These are phyloP conservation scores for Brachionus sp. DNA, from an alignment of 1,140 invertebrate species.

Conservation along the genomic window DNA sequence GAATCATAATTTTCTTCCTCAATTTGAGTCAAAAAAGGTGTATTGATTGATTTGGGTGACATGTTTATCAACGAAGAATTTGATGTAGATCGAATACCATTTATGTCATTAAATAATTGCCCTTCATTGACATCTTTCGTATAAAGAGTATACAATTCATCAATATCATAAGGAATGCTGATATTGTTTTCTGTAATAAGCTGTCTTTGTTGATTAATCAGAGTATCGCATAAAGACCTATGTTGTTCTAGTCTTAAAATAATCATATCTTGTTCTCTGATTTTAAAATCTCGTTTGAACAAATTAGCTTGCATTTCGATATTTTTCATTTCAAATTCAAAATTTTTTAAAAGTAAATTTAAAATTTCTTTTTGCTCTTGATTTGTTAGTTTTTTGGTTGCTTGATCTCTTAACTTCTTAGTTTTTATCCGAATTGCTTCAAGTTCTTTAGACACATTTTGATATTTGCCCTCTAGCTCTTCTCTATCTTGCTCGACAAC, in stretches of 20 bases:
- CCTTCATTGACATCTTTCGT: constrained; percentile 64
- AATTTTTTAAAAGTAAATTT: constrained; percentile 74
- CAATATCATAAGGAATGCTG: constrained; percentile 71
- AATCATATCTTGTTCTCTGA: constrained; percentile 75
- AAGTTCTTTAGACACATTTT: neutral
- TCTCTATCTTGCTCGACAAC: constrained; percentile 23
- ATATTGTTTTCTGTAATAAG: constrained; percentile 72
- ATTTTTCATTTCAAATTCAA: constrained; percentile 85
- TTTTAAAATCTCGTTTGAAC: constrained; percentile 76
- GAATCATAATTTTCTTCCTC: constrained; percentile 23
- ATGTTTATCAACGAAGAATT: constrained; percentile 11
- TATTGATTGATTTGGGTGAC: constrained; percentile 3
- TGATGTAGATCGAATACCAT: constrained; percentile 26
- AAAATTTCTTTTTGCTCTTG: constrained; percentile 81
- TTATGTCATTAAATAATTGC: constrained; percentile 40
- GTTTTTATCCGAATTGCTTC: neutral
- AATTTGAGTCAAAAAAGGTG: constrained; percentile 43
- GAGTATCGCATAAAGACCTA: constrained; percentile 79
- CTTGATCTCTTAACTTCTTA: constrained; percentile 53
- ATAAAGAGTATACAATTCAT: constrained; percentile 78
- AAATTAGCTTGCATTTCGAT: constrained; percentile 80
- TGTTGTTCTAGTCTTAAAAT: constrained; percentile 78
- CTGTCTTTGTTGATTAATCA: constrained; percentile 77
- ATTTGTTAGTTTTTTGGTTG: constrained; percentile 75
- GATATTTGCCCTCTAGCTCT: neutral